Percentiles rank a stretch among this genome's conserved stretches.
These are phyloP conservation scores for Asteroscopus sphinx DNA, from an alignment of 2,888 invertebrate genomes.

Conservation along the genomic window DNA sequence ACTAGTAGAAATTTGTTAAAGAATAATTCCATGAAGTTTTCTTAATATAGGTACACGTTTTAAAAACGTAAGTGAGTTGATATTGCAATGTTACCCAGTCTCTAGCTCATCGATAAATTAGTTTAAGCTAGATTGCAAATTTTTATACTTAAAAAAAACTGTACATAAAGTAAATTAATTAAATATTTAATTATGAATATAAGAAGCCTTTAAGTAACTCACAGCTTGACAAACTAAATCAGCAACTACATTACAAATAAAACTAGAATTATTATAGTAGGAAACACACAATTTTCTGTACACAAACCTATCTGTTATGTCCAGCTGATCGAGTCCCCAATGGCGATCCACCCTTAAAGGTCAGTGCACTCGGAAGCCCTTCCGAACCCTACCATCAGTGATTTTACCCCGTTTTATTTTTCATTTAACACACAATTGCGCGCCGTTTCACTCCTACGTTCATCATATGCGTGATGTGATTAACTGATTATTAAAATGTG, in stretches of 20 bases:
- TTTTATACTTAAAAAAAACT: too few relatives aligned
- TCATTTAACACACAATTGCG: constrained; percentile 77
- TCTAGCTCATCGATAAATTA: too few relatives aligned
- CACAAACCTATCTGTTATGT: constrained; percentile 71
- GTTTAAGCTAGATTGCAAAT: too few relatives aligned
- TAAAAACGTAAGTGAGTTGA: too few relatives aligned
- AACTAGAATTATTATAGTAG: constrained; percentile 46
- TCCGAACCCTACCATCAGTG: constrained; percentile 61
- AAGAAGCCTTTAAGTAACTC: background rate
- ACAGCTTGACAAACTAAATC: constrained; percentile 19
- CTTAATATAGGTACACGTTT: too few relatives aligned
- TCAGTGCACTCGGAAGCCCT: constrained; percentile 79
- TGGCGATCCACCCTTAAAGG: constrained; percentile 71
- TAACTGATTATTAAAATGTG: constrained; percentile 14
- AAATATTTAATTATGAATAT: too few relatives aligned
- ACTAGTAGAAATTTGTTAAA: too few relatives aligned
- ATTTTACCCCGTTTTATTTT: constrained; percentile 74
- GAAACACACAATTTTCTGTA: constrained; percentile 57
- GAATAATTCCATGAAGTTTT: too few relatives aligned
- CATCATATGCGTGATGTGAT: constrained; percentile 24
- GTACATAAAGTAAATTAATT: too few relatives aligned
- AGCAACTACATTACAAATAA: constrained; percentile 20
- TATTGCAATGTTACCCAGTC: too few relatives aligned
- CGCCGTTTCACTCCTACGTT: constrained; percentile 49
- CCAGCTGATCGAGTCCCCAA: constrained; percentile 76